Evolutionary conservation across 2,113 vertebrate genomes (phyloP).

Genomic region (Vicugna pacos): DNA sequence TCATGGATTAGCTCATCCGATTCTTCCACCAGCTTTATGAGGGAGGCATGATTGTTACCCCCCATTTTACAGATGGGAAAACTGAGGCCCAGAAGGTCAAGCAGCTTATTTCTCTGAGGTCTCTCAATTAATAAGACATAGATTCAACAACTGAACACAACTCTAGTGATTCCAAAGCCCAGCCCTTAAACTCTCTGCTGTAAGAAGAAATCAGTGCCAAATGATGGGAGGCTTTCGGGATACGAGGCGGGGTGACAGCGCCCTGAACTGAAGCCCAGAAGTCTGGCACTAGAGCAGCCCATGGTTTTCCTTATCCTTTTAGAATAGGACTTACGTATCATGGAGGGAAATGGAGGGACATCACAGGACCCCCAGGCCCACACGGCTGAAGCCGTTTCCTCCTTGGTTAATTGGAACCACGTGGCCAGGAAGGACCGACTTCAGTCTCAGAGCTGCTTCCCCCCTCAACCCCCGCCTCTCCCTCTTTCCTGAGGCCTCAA

Average conservation of each 20-base stretch:
- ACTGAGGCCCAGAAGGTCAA: background rate
- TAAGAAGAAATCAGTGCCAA: background rate
- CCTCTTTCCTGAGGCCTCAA: background rate
- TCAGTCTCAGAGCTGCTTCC: background rate
- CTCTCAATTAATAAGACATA: background rate
- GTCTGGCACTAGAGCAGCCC: too few relatives aligned
- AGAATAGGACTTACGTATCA: background rate
- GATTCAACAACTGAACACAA: background rate
- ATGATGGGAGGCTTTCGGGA: background rate
- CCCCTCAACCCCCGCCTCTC: background rate
- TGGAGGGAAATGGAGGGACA: background rate
- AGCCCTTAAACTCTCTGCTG: background rate
- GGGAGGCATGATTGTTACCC: background rate
- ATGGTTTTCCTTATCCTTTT: background rate
- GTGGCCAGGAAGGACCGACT: background rate
- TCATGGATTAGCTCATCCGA: background rate
- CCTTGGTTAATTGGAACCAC: background rate
- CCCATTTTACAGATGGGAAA: constrained; percentile 15
- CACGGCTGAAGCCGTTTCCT: background rate
- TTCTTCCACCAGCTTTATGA: background rate
- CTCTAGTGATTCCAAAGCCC: background rate
- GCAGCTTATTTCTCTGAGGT: background rate
- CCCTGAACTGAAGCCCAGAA: background rate
- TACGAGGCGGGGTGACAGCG: background rate
- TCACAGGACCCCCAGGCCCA: background rate